phyloP scores from a whole-genome alignment of 2,113 vertebrate species.

The Stegastes partitus region DNA sequence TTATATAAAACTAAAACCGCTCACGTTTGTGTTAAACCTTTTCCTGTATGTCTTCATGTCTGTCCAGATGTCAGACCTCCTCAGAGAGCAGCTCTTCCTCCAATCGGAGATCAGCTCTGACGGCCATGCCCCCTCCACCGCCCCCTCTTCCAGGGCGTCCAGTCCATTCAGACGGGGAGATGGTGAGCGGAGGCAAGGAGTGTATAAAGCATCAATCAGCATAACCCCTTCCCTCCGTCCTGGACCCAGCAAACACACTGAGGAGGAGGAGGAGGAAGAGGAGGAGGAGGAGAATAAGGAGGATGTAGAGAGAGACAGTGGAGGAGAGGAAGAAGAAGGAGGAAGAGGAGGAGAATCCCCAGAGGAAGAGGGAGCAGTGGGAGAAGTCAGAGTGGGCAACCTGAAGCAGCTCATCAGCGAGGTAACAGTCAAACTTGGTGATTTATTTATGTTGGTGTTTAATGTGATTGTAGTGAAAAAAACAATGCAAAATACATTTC shows the following conservation, averaged over 20 bases:
- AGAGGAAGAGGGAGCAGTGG: slow-evolving; percentile 19
- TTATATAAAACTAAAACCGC: not conserved
- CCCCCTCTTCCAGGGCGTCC: slow-evolving; percentile 88
- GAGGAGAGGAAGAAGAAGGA: not conserved
- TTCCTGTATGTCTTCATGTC: slow-evolving; percentile 3
- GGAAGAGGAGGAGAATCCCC: not conserved
- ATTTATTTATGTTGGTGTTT: too few species aligned
- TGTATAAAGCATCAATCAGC: slow-evolving; percentile 90
- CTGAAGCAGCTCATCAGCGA: slow-evolving; percentile 93
- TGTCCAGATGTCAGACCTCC: slow-evolving; percentile 91
- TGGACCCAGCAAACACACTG: slow-evolving; percentile 75
- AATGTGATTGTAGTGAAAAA: too few species aligned
- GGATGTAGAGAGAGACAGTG: slow-evolving; percentile 29
- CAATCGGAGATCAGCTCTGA: slow-evolving; percentile 90
- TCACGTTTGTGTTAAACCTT: not conserved
- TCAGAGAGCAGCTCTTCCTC: slow-evolving; percentile 92
- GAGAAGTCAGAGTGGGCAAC: slow-evolving; percentile 77
- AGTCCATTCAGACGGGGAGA: slow-evolving; percentile 78
- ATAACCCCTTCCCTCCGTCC: slow-evolving; percentile 88
- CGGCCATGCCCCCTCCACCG: slow-evolving; percentile 69
- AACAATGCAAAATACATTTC: too few species aligned
- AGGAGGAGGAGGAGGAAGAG: slow-evolving; percentile 16
- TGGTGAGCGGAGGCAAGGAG: slow-evolving; percentile 71
- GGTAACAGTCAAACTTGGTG: slow-evolving; percentile 72
- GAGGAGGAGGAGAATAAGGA: slow-evolving; percentile 1